Base-by-base conservation (phyloP, 2,113 vertebrate genomes). In the Malurus cyaneus region DNA sequence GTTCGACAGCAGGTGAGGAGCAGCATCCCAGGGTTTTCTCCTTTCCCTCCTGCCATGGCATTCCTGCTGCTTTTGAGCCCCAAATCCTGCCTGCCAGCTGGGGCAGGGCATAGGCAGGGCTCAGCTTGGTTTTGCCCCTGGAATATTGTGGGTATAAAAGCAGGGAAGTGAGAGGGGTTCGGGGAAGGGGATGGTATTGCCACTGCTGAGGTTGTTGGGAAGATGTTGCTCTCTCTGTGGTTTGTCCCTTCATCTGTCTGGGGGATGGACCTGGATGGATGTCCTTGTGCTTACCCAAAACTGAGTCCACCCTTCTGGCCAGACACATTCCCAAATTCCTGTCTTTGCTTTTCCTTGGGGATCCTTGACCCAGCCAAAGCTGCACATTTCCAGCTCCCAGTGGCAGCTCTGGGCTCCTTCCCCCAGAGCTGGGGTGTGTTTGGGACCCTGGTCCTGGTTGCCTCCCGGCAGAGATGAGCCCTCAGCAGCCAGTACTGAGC, bases 1-100 rank as follows among this genome's bases (percentile, higher is more conserved):
- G n/a, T 84, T 96, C 0, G 95, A 97, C 0, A 11, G 94, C 95
- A 95, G 96, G 97, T 97, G 79, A 96, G 96, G 32, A 42, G 23
- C 41, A 52, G 41, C 11, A 3, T 61, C 61, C 28, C 0, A 0
- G 14, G 20, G 7, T 67, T 82, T 31, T 52, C 11, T 41, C 32
- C 76, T 73, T 60, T 34, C n/a, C 5, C 2, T 29, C 41, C 70
- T 46, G 4, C 47, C 29, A 4, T 6, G 9, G 46, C 8, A 8
- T 39, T n/a, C 20, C 42, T 5, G 3, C 42, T 80, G 64, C 18
- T 25, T 77, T 67, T 0, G 0, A 67, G 46, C 41, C 46, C n/a
- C 6, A 11, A 3, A 34, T 18, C 31, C 49, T 62, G 13, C 61
- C 49, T 4, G 2, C 5, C 18, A 21, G 12, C 36, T 18, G 3